These are phyloP conservation scores for Malacoctenus gilli DNA, from an alignment of 2,797 vertebrate species.

Conservation along the genomic window DNA sequence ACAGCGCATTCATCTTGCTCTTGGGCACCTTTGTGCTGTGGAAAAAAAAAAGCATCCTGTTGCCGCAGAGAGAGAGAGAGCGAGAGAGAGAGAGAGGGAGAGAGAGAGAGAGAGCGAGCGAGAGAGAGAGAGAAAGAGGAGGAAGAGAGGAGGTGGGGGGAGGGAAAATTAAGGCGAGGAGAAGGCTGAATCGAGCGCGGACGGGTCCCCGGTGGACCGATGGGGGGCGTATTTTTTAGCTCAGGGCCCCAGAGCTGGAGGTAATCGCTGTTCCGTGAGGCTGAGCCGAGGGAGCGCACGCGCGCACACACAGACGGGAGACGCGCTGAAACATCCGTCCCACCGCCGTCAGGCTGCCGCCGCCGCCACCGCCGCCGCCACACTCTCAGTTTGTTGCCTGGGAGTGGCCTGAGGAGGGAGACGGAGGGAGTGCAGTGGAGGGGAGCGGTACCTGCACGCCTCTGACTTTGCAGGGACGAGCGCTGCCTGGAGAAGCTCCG, in stretches of 20 bases:
- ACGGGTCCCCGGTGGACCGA: constrained; percentile 55
- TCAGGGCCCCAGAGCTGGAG: constrained; percentile 61
- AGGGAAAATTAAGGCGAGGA: constrained; percentile 34
- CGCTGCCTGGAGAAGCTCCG: neutral
- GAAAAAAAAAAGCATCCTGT: constrained; percentile 59
- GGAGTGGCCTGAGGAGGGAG: constrained; percentile 18
- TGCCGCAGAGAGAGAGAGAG: constrained; percentile 57
- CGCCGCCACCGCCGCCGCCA: too few relatives aligned
- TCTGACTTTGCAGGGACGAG: neutral
- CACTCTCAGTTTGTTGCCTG: constrained; percentile 47
- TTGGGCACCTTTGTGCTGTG: constrained; percentile 71
- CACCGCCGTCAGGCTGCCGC: constrained; percentile 36
- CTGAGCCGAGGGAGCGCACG: constrained; percentile 42
- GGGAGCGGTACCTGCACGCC: constrained; percentile 6
- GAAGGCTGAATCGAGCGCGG: constrained; percentile 35
- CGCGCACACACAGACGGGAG: constrained; percentile 16
- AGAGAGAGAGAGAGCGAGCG: constrained; percentile 21
- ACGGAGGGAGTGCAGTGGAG: neutral
- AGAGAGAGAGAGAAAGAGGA: constrained; percentile 8
- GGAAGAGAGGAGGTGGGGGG: constrained; percentile 6
- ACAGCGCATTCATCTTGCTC: constrained; percentile 76
- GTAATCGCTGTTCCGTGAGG: constrained; percentile 68
- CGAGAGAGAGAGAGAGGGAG: constrained; percentile 9
- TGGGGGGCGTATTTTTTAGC: constrained; percentile 62
- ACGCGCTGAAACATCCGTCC: constrained; percentile 35